phyloP scores from a whole-genome alignment of 2,888 invertebrate genomes.

The Eristalis pertinax region DNA sequence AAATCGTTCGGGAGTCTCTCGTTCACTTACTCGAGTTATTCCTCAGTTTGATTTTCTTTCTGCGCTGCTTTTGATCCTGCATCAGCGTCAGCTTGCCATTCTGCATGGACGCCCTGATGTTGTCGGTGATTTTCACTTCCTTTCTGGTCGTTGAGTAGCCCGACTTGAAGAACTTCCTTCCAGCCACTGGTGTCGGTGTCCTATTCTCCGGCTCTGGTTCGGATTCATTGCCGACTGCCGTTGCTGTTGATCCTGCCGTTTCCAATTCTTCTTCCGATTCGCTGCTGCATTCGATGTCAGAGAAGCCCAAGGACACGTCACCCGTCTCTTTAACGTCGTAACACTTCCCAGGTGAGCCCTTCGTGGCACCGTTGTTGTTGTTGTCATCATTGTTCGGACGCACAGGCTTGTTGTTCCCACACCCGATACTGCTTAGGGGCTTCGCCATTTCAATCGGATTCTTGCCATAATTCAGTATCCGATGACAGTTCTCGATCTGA shows the following conservation, averaged over 20 bases:
- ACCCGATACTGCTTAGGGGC: slow-evolving; percentile 75
- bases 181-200: slow-evolving; percentile 50
- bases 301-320: slow-evolving; percentile 57
- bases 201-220: slow-evolving; percentile 46
- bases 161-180: slow-evolving; percentile 79
- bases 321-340: slow-evolving; percentile 46
- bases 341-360: slow-evolving; percentile 75
- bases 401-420: background rate
- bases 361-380: slow-evolving; percentile 15
- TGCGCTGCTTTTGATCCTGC: slow-evolving; percentile 72
- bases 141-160: slow-evolving; percentile 76
- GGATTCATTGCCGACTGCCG: slow-evolving; percentile 17
- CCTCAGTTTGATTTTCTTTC: slow-evolving; percentile 70
- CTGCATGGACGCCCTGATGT: slow-evolving; percentile 77
- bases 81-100: slow-evolving; percentile 78
- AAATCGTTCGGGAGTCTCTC: background rate
- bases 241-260: background rate
- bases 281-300: slow-evolving; percentile 45
- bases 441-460: slow-evolving; percentile 80
- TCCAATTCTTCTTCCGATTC: slow-evolving; percentile 66
- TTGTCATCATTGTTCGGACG: background rate
- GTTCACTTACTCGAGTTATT: slow-evolving; percentile 59
- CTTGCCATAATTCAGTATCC: slow-evolving; percentile 76
- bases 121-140: slow-evolving; percentile 78
- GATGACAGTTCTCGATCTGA: slow-evolving; percentile 77